phyloP scores from a whole-genome alignment of 2,113 vertebrate genomes.

The Amia ocellicauda region DNA sequence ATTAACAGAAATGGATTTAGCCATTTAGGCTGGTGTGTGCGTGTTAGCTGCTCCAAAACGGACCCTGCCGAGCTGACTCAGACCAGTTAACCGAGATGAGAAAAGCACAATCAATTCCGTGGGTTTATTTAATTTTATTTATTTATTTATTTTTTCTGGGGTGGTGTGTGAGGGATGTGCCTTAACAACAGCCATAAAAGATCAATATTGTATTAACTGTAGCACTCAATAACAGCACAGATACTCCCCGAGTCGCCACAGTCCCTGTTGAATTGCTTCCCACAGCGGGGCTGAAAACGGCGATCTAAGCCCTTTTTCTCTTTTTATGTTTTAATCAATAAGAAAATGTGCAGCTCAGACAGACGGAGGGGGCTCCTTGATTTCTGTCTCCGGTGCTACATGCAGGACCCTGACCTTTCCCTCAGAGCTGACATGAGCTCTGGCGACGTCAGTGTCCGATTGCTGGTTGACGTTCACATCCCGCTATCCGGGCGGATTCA shows the following conservation, averaged over 20 bases:
- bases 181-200: constrained; percentile 11
- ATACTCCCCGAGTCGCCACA: constrained; percentile 29
- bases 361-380: neutral
- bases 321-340: constrained; percentile 10
- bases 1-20: neutral
- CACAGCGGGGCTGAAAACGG: neutral
- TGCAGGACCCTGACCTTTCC: constrained; percentile 1
- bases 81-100: neutral
- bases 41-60: neutral
- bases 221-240: constrained; percentile 35
- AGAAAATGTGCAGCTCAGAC: neutral
- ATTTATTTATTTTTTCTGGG: neutral
- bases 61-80: neutral
- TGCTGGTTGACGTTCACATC: neutral
- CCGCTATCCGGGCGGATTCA: neutral
- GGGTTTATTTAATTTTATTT: no score
- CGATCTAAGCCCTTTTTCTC: constrained; percentile 8
- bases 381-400: constrained; percentile 2
- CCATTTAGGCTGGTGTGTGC: neutral
- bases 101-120: no score
- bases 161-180: neutral
- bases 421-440: neutral
- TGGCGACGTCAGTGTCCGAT: neutral
- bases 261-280: constrained; percentile 15
- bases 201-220: constrained; percentile 45